phyloP scores from a whole-genome alignment of 2,888 invertebrate genomes.

The Apeira syringaria region DNA sequence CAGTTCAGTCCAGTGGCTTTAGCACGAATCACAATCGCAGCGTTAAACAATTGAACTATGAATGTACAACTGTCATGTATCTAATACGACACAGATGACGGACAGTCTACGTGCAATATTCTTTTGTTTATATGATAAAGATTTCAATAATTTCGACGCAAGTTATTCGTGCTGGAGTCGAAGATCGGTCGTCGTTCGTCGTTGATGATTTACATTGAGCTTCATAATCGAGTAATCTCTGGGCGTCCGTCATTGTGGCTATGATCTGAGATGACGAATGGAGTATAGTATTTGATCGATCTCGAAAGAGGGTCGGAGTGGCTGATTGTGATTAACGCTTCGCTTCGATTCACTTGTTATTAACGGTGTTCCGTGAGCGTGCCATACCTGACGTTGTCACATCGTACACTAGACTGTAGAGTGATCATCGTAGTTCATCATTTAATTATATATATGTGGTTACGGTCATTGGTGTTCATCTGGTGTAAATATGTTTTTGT shows the following conservation, averaged over 20 bases:
- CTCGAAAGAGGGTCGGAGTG: conserved; percentile 44
- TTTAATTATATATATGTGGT: conserved; percentile 13
- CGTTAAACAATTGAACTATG: too few species aligned
- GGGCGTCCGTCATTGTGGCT: conserved; percentile 35
- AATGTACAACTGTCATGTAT: too few species aligned
- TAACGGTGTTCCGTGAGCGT: conserved; percentile 69
- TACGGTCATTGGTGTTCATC: conserved; percentile 17
- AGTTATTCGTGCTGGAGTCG: too few species aligned
- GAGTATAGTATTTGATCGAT: conserved; percentile 22
- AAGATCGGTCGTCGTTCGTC: conserved; percentile 7
- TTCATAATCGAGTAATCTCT: conserved; percentile 26
- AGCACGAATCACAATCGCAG: too few species aligned
- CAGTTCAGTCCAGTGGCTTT: conserved; percentile 11
- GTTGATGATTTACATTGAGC: conserved; percentile 21
- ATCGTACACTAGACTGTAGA: conserved; percentile 19
- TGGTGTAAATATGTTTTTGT: conserved; percentile 27
- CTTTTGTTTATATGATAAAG: too few species aligned
- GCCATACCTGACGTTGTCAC: conserved; percentile 30
- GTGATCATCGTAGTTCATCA: conserved; percentile 27
- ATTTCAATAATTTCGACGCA: too few species aligned
- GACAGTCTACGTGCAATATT: too few species aligned
- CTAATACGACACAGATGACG: too few species aligned
- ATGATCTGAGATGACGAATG: conserved; percentile 24
- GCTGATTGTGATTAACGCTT: conserved; percentile 57
- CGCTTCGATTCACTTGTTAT: conserved; percentile 59